Evolutionary conservation across 2,113 vertebrate species (phyloP), one percentile per base, ranked within the genome.

Genomic region (Castor canadensis): DNA sequence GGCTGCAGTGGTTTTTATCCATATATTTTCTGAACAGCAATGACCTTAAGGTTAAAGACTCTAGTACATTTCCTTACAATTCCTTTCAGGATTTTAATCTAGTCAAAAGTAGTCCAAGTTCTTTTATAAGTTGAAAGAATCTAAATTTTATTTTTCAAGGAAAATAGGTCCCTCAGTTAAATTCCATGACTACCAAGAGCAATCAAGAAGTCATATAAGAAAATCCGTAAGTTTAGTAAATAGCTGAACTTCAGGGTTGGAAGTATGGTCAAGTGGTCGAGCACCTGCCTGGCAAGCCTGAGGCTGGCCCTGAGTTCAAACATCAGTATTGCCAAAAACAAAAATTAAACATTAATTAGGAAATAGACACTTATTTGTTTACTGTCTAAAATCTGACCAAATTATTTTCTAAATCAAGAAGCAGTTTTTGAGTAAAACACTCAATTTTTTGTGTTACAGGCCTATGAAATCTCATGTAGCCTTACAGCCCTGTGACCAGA

Each of bases 361-460:
- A 95, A 92, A 43, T 75, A 72, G 56, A 83, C 22, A 62, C 80
- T 84, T 60, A 45, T 84, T 79, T 85, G 10, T 40, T 81, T 91
- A 30, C 67, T 80, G 52, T 83, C 45, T 72, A 73, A 95, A 75
- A 87, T 66, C 9, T 47, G 13, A 62, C 84, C 56, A 69, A 40
- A 73, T 35, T 80, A 10, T 85, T 92, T 92, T 87, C 47, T 84
- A 69, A 83, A 91, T 83, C 22, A 47, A 95, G n/a, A 72, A 77
- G 76, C 47, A 54, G 6, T 40, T 91, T 94, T 84, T 95, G 38
- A 80, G 58, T 79, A 40, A 87, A 87, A 79, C 58, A 24, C 47
- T 72, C 56, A 58, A 52, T 69, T 83, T 11, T 52, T 91, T 80
- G 80, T 66, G 52, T 83, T 77, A 58, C 22, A 64, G 52, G 1